Base-by-base conservation (phyloP, 2,797 vertebrate species). In the Aphelocoma californica region DNA sequence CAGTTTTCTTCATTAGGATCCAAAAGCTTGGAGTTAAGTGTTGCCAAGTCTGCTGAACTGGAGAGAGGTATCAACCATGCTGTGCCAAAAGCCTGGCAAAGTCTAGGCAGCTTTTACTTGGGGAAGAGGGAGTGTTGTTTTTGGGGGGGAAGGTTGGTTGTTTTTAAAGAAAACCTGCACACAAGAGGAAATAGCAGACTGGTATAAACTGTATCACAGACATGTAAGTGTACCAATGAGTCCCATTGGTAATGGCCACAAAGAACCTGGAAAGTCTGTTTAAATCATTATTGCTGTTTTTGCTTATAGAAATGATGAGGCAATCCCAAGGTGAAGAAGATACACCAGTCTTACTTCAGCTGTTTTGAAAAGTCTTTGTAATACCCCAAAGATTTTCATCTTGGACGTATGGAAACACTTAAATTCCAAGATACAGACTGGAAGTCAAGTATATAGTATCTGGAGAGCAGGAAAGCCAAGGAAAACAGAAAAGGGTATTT, bases 401-500 rank as follows among this genome's bases (percentile, higher is more conserved):
- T 81, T 67, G 64, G 71, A 96, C 92, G 90, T 72, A 69, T 12
- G 64, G 79, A 90, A 91, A 82, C 86, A 94, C 38, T 85, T 92
- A 86, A 54, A 93, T 45, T 95, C 92, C 86, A 96, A 78, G 88
- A 97, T 44, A 94, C 50, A 94, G 74, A 92, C 91, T 67, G 61
- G 73, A 95, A 56, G 42, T 81, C 66, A 70, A 92, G 64, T 67
- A 69, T 78, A 89, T 34, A 67, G 66, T 17, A 94, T 67, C 1
- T 85, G 93, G 64, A 97, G 86, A 93, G 65, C 5, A 95, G 48
- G 56, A 53, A 94, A 94, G 73, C 85, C 96, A 97, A 95, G 73
- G 83, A 86, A 97, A 88, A 88, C 18, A 95, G 75, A 66, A 82
- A 81, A 82, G 11, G 7, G 21, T 71, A 31, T 56, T 95, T 92